Percentiles rank a stretch among this genome's conserved stretches.
Conservation (phyloP, 1,140 invertebrate species). For the Andricus grossulariae region DNA sequence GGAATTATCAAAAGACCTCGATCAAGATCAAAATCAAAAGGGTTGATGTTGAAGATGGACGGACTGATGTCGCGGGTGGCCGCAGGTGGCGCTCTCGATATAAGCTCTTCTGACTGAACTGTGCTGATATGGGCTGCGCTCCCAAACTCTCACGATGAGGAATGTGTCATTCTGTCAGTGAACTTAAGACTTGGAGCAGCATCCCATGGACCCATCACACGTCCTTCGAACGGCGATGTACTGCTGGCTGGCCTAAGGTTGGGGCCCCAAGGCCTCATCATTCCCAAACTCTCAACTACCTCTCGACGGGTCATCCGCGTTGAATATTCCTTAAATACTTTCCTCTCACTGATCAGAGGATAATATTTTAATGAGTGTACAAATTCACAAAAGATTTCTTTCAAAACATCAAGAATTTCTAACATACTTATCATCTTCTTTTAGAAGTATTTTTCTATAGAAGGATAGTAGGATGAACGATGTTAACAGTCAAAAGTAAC, state of each 20-base stretch:
- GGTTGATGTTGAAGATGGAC: slow-evolving; percentile 60
- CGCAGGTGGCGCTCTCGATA: slow-evolving; percentile 72
- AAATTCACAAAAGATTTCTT: too few species aligned
- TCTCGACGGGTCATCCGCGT: slow-evolving; percentile 17
- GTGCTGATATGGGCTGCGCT: slow-evolving; percentile 64
- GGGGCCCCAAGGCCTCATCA: slow-evolving; percentile 1
- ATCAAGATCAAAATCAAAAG: slow-evolving; percentile 70
- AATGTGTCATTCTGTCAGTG: slow-evolving; percentile 75
- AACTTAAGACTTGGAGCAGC: slow-evolving; percentile 59
- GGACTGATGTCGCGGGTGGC: slow-evolving; percentile 68
- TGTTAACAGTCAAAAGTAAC: too few species aligned
- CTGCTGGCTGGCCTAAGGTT: background rate
- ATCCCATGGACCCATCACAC: slow-evolving; percentile 63
- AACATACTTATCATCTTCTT: too few species aligned
- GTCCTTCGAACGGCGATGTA: slow-evolving; percentile 57
- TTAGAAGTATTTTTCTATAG: too few species aligned
- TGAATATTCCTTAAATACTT: background rate
- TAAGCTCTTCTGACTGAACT: slow-evolving; percentile 64
- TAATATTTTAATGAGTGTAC: slow-evolving; percentile 9
- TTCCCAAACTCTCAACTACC: slow-evolving; percentile 13
- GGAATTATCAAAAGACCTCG: slow-evolving; percentile 64
- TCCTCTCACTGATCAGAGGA: background rate
- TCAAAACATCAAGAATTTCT: too few species aligned
- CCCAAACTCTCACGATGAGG: slow-evolving; percentile 71
- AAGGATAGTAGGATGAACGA: too few species aligned